Percentiles rank a stretch among this genome's conserved stretches.
Evolutionary conservation across 23 tunicate genomes (phyloP).

Genomic region (Ascidia mentula): DNA sequence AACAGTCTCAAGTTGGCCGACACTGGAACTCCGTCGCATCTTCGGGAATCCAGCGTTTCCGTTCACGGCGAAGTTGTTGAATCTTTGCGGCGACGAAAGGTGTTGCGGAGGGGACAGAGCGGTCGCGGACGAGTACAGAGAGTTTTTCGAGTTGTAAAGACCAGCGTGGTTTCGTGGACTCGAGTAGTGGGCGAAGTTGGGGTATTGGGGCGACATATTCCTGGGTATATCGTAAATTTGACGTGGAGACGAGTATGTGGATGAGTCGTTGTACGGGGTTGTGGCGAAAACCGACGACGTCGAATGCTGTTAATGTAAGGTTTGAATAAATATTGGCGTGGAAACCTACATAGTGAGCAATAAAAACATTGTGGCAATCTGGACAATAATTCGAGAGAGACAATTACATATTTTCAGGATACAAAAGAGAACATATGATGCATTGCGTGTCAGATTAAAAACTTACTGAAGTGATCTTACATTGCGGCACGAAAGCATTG

Average conservation of each 20-base stretch:
- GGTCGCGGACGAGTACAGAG: conserved; percentile 38
- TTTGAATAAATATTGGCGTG: too few relatives aligned
- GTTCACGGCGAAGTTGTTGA: neutral
- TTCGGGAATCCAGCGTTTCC: conserved; percentile 4
- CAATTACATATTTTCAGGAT: too few relatives aligned
- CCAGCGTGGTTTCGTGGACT: neutral
- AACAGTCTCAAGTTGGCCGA: conserved; percentile 55
- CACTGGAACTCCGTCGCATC: conserved; percentile 57
- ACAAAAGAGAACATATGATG: too few relatives aligned
- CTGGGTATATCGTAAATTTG: neutral
- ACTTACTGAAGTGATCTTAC: too few relatives aligned
- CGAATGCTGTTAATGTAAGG: neutral
- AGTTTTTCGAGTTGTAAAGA: conserved; percentile 11
- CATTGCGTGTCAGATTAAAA: too few relatives aligned
- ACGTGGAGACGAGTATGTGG: neutral
- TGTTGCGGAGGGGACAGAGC: conserved; percentile 27
- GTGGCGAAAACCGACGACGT: neutral
- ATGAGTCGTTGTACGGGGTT: neutral
- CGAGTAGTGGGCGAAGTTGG: neutral
- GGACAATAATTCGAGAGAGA: too few relatives aligned
- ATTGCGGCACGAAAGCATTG: too few relatives aligned
- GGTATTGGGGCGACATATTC: neutral
- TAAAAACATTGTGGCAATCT: too few relatives aligned
- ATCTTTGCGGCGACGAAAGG: conserved; percentile 11
- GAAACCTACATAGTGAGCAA: too few relatives aligned